phyloP scores from a whole-genome alignment of 2,113 vertebrate species.

The Arizona elegans region DNA sequence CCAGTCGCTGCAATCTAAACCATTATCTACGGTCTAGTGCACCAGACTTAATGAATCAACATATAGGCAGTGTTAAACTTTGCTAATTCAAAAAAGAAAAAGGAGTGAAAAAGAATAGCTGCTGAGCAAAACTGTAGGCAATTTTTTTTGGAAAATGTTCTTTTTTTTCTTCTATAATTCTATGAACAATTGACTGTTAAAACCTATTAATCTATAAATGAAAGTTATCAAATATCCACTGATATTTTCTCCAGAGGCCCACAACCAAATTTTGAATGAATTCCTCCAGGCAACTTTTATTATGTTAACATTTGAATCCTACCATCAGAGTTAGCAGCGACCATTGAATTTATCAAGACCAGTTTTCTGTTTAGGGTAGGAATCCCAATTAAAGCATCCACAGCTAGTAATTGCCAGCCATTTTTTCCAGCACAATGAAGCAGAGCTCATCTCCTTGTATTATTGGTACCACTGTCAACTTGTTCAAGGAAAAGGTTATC shows the following conservation, averaged over 20 bases:
- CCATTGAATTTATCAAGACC: not conserved
- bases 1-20: not conserved
- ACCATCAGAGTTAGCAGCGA: not conserved
- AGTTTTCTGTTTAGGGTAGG: not conserved
- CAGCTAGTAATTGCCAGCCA: not conserved
- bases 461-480: not conserved
- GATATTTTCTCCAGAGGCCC: constrained; percentile 19
- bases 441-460: not conserved
- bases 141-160: not conserved
- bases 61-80: not conserved
- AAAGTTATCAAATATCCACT: constrained; percentile 1
- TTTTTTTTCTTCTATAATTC: not conserved
- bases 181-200: constrained; percentile 17
- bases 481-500: not conserved
- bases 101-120: not conserved
- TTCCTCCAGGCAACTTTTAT: not conserved
- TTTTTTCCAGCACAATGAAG: not conserved
- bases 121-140: not conserved
- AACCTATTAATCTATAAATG: not conserved
- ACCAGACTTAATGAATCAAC: not conserved
- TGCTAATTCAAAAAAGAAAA: not conserved
- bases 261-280: not conserved
- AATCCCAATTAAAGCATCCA: not conserved
- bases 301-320: not conserved
- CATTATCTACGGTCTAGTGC: not conserved